Conservation (phyloP, 2,888 invertebrate species). For the Harpalus rufipes region DNA sequence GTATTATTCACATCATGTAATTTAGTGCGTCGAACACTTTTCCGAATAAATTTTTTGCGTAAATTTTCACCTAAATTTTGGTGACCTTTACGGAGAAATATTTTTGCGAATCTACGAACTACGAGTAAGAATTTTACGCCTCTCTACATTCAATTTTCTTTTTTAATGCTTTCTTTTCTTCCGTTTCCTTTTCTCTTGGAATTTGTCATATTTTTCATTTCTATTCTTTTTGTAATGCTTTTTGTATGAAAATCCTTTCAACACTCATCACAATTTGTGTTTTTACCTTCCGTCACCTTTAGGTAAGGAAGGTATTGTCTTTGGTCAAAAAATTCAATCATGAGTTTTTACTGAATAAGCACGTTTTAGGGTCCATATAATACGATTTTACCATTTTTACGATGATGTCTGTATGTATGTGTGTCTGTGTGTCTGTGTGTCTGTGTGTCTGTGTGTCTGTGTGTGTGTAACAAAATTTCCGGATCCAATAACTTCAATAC, state of each 20-base stretch:
- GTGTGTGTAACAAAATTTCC: too few species aligned
- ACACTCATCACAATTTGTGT: neutral
- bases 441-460: too few species aligned
- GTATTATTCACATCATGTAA: slow-evolving; percentile 63
- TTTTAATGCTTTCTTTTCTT: slow-evolving; percentile 41
- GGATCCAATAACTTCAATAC: too few species aligned
- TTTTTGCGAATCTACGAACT: slow-evolving; percentile 37
- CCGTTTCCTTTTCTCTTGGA: slow-evolving; percentile 35
- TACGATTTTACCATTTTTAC: too few species aligned
- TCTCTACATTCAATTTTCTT: slow-evolving; percentile 34
- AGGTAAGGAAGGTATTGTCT: too few species aligned
- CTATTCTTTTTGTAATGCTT: slow-evolving; percentile 24
- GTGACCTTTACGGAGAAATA: slow-evolving; percentile 36
- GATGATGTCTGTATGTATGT: too few species aligned
- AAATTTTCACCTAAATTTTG: slow-evolving; percentile 39
- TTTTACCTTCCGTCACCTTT: too few species aligned
- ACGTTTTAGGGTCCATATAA: too few species aligned
- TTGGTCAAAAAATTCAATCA: too few species aligned
- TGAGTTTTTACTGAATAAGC: too few species aligned
- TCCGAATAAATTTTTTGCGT: slow-evolving; percentile 20
- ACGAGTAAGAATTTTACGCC: slow-evolving; percentile 11
- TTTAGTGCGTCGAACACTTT: slow-evolving; percentile 57
- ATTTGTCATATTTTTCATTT: slow-evolving; percentile 54
- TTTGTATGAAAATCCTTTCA: slow-evolving; percentile 7
- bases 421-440: too few species aligned